A percentile compares a stretch with the other conserved stretches of the same genome.
Evolutionary conservation across 2,888 invertebrate genomes (phyloP).

Genomic region (Pseudococcus viburni): DNA sequence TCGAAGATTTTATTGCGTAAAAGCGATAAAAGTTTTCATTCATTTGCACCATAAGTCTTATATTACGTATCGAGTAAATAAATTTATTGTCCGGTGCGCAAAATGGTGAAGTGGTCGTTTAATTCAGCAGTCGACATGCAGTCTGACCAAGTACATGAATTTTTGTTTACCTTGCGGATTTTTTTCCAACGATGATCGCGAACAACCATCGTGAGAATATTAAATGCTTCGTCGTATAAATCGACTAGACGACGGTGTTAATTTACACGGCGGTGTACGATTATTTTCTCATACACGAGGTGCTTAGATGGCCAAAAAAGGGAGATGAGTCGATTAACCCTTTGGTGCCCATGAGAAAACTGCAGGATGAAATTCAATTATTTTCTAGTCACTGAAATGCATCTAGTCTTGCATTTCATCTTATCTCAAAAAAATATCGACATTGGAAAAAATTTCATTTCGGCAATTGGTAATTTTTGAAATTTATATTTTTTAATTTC

Average conservation of each 20-base stretch:
- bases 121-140: conserved; percentile 19
- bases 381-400: too few relatives aligned
- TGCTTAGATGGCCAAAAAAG: neutral
- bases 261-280: neutral
- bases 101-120: neutral
- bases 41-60: conserved; percentile 37
- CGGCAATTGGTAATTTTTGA: too few relatives aligned
- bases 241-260: neutral
- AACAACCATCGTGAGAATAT: conserved; percentile 16
- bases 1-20: conserved; percentile 5
- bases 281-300: neutral
- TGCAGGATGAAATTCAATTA: too few relatives aligned
- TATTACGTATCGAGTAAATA: neutral
- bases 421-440: too few relatives aligned
- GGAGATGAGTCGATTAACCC: too few relatives aligned
- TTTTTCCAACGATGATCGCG: neutral
- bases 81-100: neutral
- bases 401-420: too few relatives aligned
- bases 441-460: too few relatives aligned
- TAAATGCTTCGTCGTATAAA: neutral
- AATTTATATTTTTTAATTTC: too few relatives aligned
- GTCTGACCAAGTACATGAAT: neutral
- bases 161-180: conserved; percentile 2
- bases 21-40: conserved; percentile 39
- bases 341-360: too few relatives aligned